Percentiles rank a stretch among this genome's conserved stretches.
phyloP scores from a whole-genome alignment of 2,113 vertebrate species.

The Cryptoleucopteryx plumbea region DNA sequence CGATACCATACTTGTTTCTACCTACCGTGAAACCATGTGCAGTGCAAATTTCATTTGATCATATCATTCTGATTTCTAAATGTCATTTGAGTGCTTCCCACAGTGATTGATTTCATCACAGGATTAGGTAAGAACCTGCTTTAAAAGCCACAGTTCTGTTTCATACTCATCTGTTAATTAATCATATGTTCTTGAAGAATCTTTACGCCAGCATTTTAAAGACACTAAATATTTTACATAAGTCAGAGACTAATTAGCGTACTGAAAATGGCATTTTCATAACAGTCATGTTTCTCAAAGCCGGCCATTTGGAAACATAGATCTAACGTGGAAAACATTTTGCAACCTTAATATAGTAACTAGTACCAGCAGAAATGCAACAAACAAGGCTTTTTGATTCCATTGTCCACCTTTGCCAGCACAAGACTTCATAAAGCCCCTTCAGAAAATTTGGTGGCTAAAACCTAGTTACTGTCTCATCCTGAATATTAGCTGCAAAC shows the following conservation, averaged over 20 bases:
- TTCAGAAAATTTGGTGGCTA: neutral
- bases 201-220: neutral
- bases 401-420: neutral
- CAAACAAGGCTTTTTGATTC: rapidly evolving
- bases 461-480: neutral
- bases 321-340: neutral
- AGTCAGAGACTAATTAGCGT: neutral
- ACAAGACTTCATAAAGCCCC: neutral
- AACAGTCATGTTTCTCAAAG: neutral
- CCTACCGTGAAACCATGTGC: neutral
- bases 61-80: neutral
- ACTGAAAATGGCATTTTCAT: neutral
- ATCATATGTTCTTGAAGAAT: neutral
- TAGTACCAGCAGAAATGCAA: neutral
- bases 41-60: neutral
- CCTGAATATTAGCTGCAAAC: neutral
- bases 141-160: neutral
- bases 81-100: neutral
- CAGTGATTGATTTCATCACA: neutral
- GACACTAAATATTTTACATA: neutral
- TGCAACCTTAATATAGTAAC: neutral
- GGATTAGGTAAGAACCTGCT: neutral
- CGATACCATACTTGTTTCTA: neutral
- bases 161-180: neutral
- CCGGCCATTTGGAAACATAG: neutral